Evolutionary conservation across 2,113 vertebrate species (phyloP), one percentile per base, ranked within the genome.

Genomic region (Sialia sialis): DNA sequence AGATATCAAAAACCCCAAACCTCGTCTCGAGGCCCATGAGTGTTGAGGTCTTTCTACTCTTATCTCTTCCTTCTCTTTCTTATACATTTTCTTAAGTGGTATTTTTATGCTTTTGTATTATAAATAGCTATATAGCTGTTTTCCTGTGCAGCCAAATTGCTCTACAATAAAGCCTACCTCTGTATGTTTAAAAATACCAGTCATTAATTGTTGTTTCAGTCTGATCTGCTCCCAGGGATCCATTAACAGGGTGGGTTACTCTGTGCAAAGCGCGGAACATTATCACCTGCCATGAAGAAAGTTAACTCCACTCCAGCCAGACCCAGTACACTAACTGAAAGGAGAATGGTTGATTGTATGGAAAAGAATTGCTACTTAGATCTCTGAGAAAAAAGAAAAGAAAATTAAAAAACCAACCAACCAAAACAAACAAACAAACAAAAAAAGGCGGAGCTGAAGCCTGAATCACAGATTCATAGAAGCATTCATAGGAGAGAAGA

Each of bases 1-100:
- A 73, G 49, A 55, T 7, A 39, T 6, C 7, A 21, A 84, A 63
- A 54, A 27, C 11, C 29, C n/a, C 21, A 27, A 63, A 63, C 3
- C 39, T 46, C 1, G 0, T 32, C 27, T 46, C 7, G 5, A 55
- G 27, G 14, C 9, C 7, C 32, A 3, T 0, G 0, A 17, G 11
- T 27, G 14, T 8, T 54, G 18, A 26, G 22, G 7, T 73, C 22
- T 46, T 73, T 54, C 58, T 63, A 44, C 9, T 43, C 20, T 72
- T 62, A 43, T 21, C 8, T 26, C 10, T 32, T 72, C 38, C 26
- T 36, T 52, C 13, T 36, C 21, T 38, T 52, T 52, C 38, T 32
- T 21, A 44, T 4, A 32, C 21, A 44, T 54, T 62, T 83, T 43
- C 66, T 43, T 26, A 38, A 44, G 48, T 54, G 11, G 25, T 17